Percentiles rank a stretch among this genome's conserved stretches.
These are phyloP conservation scores for Montipora cactus DNA, from an alignment of 64 coral and sea anemone species.

Conservation along the genomic window DNA sequence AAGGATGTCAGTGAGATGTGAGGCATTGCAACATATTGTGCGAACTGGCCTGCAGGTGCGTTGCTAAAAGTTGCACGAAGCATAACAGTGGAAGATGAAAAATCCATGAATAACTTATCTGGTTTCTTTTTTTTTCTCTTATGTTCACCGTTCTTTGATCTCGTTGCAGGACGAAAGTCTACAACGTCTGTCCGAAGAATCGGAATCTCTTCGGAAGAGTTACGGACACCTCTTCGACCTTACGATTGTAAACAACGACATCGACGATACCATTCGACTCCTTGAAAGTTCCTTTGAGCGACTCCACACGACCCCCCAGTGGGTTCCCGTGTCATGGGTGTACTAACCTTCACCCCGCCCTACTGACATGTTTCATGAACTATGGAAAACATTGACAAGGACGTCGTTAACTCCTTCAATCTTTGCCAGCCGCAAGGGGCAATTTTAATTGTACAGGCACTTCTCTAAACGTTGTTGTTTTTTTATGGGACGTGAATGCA, in stretches of 20 bases:
- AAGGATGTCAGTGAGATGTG: no score
- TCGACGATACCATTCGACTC: constrained; percentile 85
- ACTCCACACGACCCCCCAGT: constrained; percentile 70
- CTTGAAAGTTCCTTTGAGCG: constrained; percentile 77
- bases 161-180: constrained; percentile 79
- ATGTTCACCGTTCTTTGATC: not conserved
- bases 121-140: not conserved
- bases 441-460: not conserved
- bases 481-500: not conserved
- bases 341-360: constrained; percentile 41
- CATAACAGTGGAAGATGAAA: no score
- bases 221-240: constrained; percentile 92
- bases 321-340: constrained; percentile 92
- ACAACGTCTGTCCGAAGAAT: constrained; percentile 83
- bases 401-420: not conserved
- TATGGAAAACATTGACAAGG: not conserved
- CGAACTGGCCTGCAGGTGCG: no score
- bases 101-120: no score
- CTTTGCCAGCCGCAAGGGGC: not conserved
- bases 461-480: not conserved
- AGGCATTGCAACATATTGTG: no score
- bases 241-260: constrained; percentile 92
- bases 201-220: constrained; percentile 71
- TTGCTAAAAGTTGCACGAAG: no score
- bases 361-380: not conserved